phyloP scores from a whole-genome alignment of 2,797 vertebrate genomes.

The Eutrigla gurnardus region DNA sequence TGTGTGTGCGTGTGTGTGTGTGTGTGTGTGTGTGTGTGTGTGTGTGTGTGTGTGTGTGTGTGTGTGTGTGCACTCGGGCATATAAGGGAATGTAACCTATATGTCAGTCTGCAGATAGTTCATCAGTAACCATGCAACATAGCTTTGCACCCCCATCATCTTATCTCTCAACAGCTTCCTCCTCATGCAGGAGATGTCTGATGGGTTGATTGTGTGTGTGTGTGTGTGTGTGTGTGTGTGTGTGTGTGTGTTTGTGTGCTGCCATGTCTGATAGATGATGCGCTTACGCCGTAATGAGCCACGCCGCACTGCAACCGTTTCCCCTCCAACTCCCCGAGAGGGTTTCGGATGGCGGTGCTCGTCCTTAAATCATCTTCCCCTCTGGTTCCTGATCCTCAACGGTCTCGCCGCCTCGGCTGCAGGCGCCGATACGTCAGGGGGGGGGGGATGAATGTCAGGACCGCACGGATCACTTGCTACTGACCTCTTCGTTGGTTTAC shows the following conservation, averaged over 20 bases:
- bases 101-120: slow-evolving; percentile 71
- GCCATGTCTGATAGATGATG: slow-evolving; percentile 68
- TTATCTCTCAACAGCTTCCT: slow-evolving; percentile 32
- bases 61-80: slow-evolving; percentile 24
- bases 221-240: slow-evolving; percentile 46
- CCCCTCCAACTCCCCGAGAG: slow-evolving; percentile 45
- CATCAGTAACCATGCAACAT: slow-evolving; percentile 75
- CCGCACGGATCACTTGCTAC: slow-evolving; percentile 42
- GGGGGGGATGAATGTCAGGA: slow-evolving; percentile 54
- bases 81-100: slow-evolving; percentile 59
- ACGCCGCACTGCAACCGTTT: slow-evolving; percentile 54
- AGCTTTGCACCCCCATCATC: slow-evolving; percentile 41
- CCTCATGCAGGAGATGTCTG: slow-evolving; percentile 44
- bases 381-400: slow-evolving; percentile 21
- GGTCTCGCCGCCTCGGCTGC: slow-evolving; percentile 41
- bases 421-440: slow-evolving; percentile 40
- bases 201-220: slow-evolving; percentile 41
- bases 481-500: slow-evolving; percentile 51
- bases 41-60: slow-evolving; percentile 26
- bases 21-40: slow-evolving; percentile 33
- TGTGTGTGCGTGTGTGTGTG: slow-evolving; percentile 32
- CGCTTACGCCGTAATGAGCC: slow-evolving; percentile 64
- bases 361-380: slow-evolving; percentile 45
- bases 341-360: slow-evolving; percentile 53
- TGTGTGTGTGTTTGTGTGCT: slow-evolving; percentile 45